Evolutionary conservation across 1,140 invertebrate species (phyloP), one percentile per base, ranked within the genome.

Genomic region (Latrodectus geometricus): DNA sequence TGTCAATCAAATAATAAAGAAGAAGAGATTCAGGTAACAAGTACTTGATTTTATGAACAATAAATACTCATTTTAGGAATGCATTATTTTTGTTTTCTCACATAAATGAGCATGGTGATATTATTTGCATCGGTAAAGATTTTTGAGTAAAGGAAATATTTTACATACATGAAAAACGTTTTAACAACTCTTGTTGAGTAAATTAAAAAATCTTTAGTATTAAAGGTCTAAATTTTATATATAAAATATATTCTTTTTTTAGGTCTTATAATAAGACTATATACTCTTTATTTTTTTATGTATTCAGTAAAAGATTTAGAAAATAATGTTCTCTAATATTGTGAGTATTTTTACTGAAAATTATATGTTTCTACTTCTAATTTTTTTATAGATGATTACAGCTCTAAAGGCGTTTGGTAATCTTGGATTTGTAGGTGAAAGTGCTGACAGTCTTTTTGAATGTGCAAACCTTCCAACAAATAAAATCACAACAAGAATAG

Each of bases 331-430:
- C 35, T 35, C 35, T 35, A 3, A 35, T 35, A 35, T 35, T 35
- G 35, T 5, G 35, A 5, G 35, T 35, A 35, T 5, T 35, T 35
- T 35, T 35, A 35, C 35, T 35, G 35, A 35, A 3, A 35, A 1
- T 35, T 35, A 35, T 3, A 3, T 35, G 2, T 11, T 61, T 61
- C n/a, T n/a, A n/a, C n/a, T 61, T 50, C 15, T 4, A 4, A 23
- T 87, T 50, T 9, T 23, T 23, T 77, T 77, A 77, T 52, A 88
- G 87, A 91, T 95, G 4, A 92, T 98, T 20, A 93, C 94, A 54
- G 93, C 95, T 4, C 90, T 98, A 35, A 97, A 97, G 91, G 96
- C 95, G 14, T 92, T 98, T 56, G 94, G 94, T n/a, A 98, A 97
- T 91, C 93, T 95, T 35, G 93, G 94, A 8, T 93, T 94, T 79